Evolutionary conservation across 2,888 invertebrate genomes (phyloP), one percentile per base, ranked within the genome.

Genomic region (Petrophora chlorosata): DNA sequence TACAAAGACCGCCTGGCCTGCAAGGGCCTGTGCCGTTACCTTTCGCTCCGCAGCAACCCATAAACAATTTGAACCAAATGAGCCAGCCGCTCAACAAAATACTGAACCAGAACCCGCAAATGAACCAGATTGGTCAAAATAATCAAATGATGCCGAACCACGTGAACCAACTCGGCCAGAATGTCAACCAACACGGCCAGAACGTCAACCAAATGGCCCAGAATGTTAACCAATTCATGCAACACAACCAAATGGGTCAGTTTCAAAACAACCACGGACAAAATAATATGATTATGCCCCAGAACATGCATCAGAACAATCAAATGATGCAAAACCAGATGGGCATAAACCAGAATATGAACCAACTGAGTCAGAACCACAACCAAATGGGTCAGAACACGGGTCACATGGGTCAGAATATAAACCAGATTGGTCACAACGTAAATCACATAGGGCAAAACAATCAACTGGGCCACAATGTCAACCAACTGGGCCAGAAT

Each of bases 1-100:
- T 90, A 0, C 90, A 90, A 67, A 69, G 89, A 45, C 88, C 89
- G 0, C 88, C 87, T 0, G 88, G 88, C 0, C 65, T 90, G 0
- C 85, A 85, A 52, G 87, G 85, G 2, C 87, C 88, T 0, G 77
- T 87, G 1, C 83, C 88, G 0, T 59, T 90, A 19, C 86, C 88
- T 0, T 89, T 81, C 53, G 89, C 85, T 0, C 83, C 83, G 0
- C 83, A 84, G 56, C 85, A 80, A 50, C 62, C 73, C 5, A 76
- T 80, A 70, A 59, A 75, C 40, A 73, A 69, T 44, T 67, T 82
- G 52, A 70, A 67, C 44, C 81, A 76, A 65, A 76, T 76, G 68
- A 82, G 65, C 56, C 81, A 80, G 59, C 69, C 78, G 0, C 64
- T 82, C 13, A 83, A 72, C 64, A 80, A 81, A 43, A 70, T 79